Evolutionary conservation across 2,888 invertebrate species (phyloP), one percentile per base, ranked within the genome.

Genomic region (Choristoneura rosaceana): DNA sequence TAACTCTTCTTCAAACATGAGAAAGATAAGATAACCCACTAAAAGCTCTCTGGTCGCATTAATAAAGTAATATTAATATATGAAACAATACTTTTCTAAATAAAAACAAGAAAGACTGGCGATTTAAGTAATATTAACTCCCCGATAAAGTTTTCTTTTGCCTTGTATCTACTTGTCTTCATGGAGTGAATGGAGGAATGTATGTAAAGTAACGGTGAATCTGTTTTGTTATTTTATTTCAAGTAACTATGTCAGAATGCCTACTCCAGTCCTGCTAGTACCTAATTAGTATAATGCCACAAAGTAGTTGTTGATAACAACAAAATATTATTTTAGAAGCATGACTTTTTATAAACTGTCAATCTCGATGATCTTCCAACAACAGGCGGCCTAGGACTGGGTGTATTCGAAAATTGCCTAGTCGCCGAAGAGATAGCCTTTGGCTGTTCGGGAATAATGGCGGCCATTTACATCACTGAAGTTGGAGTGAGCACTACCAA

Each of bases 371-470:
- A 62, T 7, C 17, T 50, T 43, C 58, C n/a, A 55, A 55, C 34
- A 52, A 58, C 67, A 97, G 97, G 98, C 87, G 98, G 99, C 55
- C 86, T 97, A 84, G 97, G 96, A 73, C 90, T 97, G 84, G 95
- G 96, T 74, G 95, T 96, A 61, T 95, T 97, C 82, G 97, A 98
- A 84, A 92, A 95, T 52, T 96, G 97, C 85, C 84, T 99, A 65
- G 94, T 98, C 66, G 95, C 96, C 70, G 99, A 99, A 92, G 98
- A 98, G 87, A 82, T 98, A 60, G 97, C 97, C 2, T 99, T 97
- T 89, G 99, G 98, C 55, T 99, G 99, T 88, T 96, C 98, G 50
- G 99, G 98, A 68, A 96, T 98, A 64, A 96, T 96, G 95, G 98
- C 99, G n/a, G 98, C 98, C 4, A 90, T 99, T 71, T 97, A 96